Base-by-base conservation (phyloP, 1,140 invertebrate genomes). In the Cyclargus thomasi region DNA sequence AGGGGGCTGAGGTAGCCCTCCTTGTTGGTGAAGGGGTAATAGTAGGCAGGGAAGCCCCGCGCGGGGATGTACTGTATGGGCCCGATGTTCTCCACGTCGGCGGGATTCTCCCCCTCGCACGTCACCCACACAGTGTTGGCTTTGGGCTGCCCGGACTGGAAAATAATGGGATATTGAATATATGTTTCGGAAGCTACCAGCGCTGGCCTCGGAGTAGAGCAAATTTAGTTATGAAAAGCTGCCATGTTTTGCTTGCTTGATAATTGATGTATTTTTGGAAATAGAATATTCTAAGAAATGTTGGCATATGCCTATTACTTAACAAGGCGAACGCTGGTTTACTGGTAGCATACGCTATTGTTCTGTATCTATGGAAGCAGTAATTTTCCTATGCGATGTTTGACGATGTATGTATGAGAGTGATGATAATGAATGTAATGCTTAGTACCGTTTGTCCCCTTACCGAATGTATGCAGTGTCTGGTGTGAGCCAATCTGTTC, bases 51-150 rank as follows among this genome's bases (percentile, higher is more conserved):
- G 86, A 96, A 96, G 67, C 95, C 95, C 69, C 94, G 93, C 55
- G 93, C 91, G 35, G 96, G 96, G 77, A 94, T 93, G 91, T 96
- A 97, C 69, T 94, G 92, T 75, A 97, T 93, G 0, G 95, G 92
- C 29, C 96, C 97, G 79, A 97, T 96, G 90, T 97, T 97, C 86
- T 98, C 97, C 71, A 95, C 92, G 84, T 98, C 97, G 53, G 96
- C 96, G 8, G 96, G 95, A 90, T 97, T 97, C 92, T 97, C 96
- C 53, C 97, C 97, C 87, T 96, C 94, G 84, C 97, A 98, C 10
- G 95, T 95, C 11, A 97, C 94, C 95, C 96, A 97, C 70, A 97
- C 94, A 16, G 94, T 95, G 80, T 95, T 93, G 74, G 85, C 82
- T 67, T 86, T 85, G 0, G 82, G 80, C 57, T 90, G 86, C 53